Percentiles rank a stretch among this genome's conserved stretches.
Evolutionary conservation across 1,140 invertebrate species (phyloP).

Genomic region (Mya arenaria): DNA sequence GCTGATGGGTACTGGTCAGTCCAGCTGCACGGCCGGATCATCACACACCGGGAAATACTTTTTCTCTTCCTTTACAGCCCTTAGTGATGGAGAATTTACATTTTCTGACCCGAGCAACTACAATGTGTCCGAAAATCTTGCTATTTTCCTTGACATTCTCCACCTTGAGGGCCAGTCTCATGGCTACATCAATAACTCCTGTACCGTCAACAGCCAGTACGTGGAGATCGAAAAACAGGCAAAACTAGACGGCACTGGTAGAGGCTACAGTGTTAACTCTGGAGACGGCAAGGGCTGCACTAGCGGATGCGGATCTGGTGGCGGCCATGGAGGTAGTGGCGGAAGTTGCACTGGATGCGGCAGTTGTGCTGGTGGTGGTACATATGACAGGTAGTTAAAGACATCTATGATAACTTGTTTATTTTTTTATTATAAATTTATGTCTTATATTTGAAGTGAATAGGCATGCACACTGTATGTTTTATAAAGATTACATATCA

Average conservation of each 20-base stretch:
- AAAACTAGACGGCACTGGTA: constrained; percentile 52
- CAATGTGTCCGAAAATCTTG: constrained; percentile 30
- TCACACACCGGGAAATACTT: constrained; percentile 54
- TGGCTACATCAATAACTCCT: constrained; percentile 39
- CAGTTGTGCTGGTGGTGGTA: constrained; percentile 13
- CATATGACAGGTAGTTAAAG: constrained; percentile 19
- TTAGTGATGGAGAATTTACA: constrained; percentile 57
- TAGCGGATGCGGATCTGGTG: constrained; percentile 57
- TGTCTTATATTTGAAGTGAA: too few relatives aligned
- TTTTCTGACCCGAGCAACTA: constrained; percentile 41
- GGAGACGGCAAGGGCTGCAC: constrained; percentile 58
- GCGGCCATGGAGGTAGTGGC: constrained; percentile 60
- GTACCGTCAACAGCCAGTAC: constrained; percentile 33
- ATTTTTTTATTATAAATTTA: too few relatives aligned
- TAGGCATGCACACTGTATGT: too few relatives aligned
- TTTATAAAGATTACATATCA: too few relatives aligned
- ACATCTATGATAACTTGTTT: background rate
- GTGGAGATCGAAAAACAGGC: constrained; percentile 64
- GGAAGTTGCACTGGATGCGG: constrained; percentile 43
- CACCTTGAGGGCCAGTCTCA: constrained; percentile 52
- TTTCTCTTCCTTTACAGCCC: constrained; percentile 59
- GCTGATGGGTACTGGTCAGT: constrained; percentile 49
- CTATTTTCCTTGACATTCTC: constrained; percentile 49
- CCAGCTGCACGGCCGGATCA: constrained; percentile 15
- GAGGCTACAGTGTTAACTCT: constrained; percentile 50